A percentile compares a stretch with the other conserved stretches of the same genome.
Evolutionary conservation across 2,797 vertebrate species (phyloP).

Genomic region (Steatocranus sp.): DNA sequence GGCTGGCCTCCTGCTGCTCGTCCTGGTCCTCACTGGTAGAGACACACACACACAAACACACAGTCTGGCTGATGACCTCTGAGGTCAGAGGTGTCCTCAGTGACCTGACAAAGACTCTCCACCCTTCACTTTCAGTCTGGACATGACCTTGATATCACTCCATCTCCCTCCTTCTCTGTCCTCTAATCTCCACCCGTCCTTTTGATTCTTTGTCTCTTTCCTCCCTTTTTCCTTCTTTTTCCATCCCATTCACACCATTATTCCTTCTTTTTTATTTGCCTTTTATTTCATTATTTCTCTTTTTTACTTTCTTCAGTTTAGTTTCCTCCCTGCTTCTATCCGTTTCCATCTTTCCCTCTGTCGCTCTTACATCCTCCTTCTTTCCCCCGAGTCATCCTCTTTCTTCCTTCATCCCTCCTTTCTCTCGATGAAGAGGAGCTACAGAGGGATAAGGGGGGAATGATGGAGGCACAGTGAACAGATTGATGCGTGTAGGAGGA

Average conservation of each 20-base stretch:
- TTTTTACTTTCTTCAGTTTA: fast-evolving
- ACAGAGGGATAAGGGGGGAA: neutral
- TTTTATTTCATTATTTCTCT: neutral
- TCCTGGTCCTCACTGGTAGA: conserved; percentile 51
- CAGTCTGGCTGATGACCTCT: neutral
- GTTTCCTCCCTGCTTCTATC: fast-evolving
- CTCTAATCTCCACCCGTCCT: neutral
- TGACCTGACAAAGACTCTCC: neutral
- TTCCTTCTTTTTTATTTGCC: neutral
- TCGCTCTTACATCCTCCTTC: fast-evolving
- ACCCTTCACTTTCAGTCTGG: neutral
- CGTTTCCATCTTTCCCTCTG: fast-evolving
- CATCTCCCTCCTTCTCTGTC: neutral
- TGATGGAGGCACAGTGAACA: neutral
- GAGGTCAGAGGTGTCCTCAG: neutral
- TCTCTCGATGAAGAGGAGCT: neutral
- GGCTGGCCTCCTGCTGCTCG: conserved; percentile 48
- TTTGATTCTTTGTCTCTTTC: fast-evolving
- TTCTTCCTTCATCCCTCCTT: neutral
- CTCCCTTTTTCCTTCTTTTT: fast-evolving
- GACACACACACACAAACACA: neutral
- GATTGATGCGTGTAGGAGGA: neutral
- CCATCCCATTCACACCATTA: neutral
- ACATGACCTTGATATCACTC: neutral
- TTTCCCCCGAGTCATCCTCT: neutral